Evolutionary conservation across 2,888 invertebrate species (phyloP), one percentile per base, ranked within the genome.

Genomic region (Micoletzkya japonica): DNA sequence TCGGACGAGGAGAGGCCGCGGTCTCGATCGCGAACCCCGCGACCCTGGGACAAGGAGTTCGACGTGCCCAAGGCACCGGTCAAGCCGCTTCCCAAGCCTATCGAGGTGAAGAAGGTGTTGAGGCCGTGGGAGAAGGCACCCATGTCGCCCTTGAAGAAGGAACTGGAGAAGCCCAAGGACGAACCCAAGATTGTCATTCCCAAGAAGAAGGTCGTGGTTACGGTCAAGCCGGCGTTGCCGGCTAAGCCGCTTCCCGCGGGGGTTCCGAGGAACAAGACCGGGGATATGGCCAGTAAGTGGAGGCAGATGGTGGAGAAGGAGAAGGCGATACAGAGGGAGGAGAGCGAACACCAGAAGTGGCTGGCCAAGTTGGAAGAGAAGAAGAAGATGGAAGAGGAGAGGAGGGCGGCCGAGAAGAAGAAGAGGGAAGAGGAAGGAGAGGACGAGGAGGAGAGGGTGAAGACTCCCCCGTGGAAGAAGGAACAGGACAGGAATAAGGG

Each of bases 91-190:
- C n/a, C n/a, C n/a, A n/a, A n/a, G n/a, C n/a, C n/a, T n/a, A n/a
- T n/a, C n/a, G n/a, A n/a, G n/a, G n/a, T n/a, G n/a, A n/a, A n/a
- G n/a, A n/a, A n/a, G n/a, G n/a, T n/a, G n/a, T n/a, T n/a, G n/a
- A n/a, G n/a, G n/a, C n/a, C n/a, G n/a, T n/a, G n/a, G n/a, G n/a
- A n/a, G n/a, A n/a, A n/a, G n/a, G n/a, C n/a, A n/a, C n/a, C n/a
- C 14, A 39, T 30, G 17, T 61, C 60, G 4, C 44, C 44, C 60
- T 26, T 59, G 26, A 59, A 59, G n/a, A 39, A 59, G 37, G 20
- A 14, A 39, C 34, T 24, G 44, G 39, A 61, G 30, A 24, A 26
- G 28, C 26, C 39, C 14, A 61, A 61, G 28, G 60, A 61, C 20
- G 7, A n/a, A 36, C 24, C 10, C 36, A 58, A 58, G 58, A 57